Percentiles rank a stretch among this genome's conserved stretches.
Conservation (phyloP, 2,888 invertebrate species). For the Odontothrips loti region DNA sequence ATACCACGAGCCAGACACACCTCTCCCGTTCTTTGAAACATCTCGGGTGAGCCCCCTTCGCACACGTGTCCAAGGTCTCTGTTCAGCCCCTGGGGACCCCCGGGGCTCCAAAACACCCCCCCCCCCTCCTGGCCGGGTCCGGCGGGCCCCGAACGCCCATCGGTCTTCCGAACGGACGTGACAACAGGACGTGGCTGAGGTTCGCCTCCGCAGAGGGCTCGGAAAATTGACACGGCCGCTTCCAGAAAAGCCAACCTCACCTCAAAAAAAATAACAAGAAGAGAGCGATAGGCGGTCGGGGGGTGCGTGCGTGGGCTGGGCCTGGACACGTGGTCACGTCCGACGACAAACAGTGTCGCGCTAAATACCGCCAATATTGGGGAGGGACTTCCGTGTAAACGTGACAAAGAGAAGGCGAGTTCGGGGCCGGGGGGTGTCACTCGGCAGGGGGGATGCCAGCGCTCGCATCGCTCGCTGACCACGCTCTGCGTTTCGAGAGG, state of each 20-base stretch:
- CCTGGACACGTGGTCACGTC: not conserved
- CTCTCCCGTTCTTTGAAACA: no score
- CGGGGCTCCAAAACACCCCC: not conserved
- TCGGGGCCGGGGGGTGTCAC: not conserved
- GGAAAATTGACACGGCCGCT: constrained; percentile 7
- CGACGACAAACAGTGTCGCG: not conserved
- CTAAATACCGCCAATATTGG: not conserved
- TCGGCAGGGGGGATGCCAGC: no score
- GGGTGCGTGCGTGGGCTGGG: not conserved
- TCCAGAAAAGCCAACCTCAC: constrained; percentile 19
- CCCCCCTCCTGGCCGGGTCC: not conserved
- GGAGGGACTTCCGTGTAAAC: not conserved
- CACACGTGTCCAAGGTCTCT: constrained; percentile 7
- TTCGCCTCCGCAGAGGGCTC: not conserved
- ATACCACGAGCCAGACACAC: no score
- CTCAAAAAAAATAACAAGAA: constrained; percentile 9
- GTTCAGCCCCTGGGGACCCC: not conserved
- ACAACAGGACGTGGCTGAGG: constrained; percentile 25
- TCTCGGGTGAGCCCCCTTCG: not conserved
- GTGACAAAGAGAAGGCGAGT: not conserved
- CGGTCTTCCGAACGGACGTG: constrained; percentile 9
- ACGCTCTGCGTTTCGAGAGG: no score
- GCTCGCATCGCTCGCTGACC: no score
- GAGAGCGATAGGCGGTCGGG: not conserved
- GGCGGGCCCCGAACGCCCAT: not conserved